Evolutionary conservation across 1,140 invertebrate genomes (phyloP).

Genomic region (Telenomus remus): DNA sequence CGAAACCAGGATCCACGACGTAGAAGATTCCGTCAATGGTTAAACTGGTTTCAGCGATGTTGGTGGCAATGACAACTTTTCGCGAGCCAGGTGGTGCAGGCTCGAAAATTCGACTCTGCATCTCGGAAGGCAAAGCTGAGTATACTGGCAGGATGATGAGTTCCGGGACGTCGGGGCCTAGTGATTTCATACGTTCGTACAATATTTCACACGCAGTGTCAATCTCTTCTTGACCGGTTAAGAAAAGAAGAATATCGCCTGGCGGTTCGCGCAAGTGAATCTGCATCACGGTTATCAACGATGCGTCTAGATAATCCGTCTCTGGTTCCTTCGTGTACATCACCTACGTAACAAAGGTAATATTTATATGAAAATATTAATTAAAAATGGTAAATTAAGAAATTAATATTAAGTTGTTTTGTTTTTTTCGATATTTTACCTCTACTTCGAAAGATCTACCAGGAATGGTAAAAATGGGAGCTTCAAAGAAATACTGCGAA

Average conservation of each 20-base stretch:
- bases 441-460: constrained; percentile 98
- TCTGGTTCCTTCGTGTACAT: constrained; percentile 99
- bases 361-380: no score
- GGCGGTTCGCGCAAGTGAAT: constrained; percentile 99
- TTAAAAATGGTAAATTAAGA: background rate
- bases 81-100: constrained; percentile 97
- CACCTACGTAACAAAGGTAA: constrained; percentile 71
- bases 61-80: constrained; percentile 99
- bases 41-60: constrained; percentile 99
- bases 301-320: constrained; percentile 98
- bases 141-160: constrained; percentile 99
- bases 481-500: constrained; percentile 97
- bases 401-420: constrained; percentile 4
- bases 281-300: constrained; percentile 99
- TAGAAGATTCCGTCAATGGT: constrained; percentile 99
- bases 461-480: constrained; percentile 96
- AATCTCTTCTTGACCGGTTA: constrained; percentile 99
- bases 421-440: constrained; percentile 64
- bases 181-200: constrained; percentile 98
- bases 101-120: constrained; percentile 99
- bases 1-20: constrained; percentile 99
- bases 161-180: constrained; percentile 98
- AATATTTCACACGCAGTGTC: constrained; percentile 99
- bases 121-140: constrained; percentile 98
- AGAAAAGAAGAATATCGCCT: constrained; percentile 93